Conservation (phyloP, 1,140 invertebrate genomes). For the Zaprionus camerounensis region DNA sequence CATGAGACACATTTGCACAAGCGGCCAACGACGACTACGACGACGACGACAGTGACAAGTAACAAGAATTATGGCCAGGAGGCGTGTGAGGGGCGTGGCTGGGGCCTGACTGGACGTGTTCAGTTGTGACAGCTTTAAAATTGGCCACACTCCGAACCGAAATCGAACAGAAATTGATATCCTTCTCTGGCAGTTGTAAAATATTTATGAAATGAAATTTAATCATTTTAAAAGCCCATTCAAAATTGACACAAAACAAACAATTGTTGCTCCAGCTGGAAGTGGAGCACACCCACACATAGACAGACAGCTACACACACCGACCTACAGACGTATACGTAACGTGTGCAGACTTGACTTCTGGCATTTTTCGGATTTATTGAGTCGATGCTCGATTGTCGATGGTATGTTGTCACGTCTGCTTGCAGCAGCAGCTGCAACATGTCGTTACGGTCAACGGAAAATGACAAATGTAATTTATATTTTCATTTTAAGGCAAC, state of each 20-base stretch:
- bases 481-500: neutral
- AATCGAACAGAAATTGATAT: slow-evolving; percentile 57
- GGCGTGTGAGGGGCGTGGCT: slow-evolving; percentile 10
- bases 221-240: slow-evolving; percentile 78
- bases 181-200: slow-evolving; percentile 28
- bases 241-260: slow-evolving; percentile 68
- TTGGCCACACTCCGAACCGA: neutral
- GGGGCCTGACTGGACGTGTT: neutral
- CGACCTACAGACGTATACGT: neutral
- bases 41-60: slow-evolving; percentile 32
- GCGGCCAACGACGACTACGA: slow-evolving; percentile 11
- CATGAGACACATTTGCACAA: slow-evolving; percentile 49
- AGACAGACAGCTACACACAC: neutral
- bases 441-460: neutral
- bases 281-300: slow-evolving; percentile 10
- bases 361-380: slow-evolving; percentile 6
- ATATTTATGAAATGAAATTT: slow-evolving; percentile 72
- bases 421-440: slow-evolving; percentile 1
- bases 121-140: slow-evolving; percentile 34
- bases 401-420: neutral
- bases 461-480: neutral
- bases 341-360: slow-evolving; percentile 1
- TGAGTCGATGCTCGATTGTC: neutral
- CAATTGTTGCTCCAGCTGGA: slow-evolving; percentile 38
- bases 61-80: slow-evolving; percentile 62